Percentiles rank a stretch among this genome's conserved stretches.
phyloP scores from a whole-genome alignment of 2,797 vertebrate species.

The Arrhamphus sclerolepis region DNA sequence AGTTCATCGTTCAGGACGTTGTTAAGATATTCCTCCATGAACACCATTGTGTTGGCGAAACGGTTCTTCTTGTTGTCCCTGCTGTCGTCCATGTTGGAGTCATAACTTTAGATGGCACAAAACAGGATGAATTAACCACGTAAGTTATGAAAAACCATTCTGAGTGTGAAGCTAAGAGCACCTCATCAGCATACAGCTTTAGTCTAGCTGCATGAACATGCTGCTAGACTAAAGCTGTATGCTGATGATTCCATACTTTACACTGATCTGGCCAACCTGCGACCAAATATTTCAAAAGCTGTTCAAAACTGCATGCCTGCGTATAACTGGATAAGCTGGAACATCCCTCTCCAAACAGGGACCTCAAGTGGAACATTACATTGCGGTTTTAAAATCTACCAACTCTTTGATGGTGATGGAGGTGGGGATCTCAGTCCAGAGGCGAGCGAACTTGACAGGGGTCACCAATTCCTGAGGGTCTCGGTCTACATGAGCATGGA shows the following conservation, averaged over 20 bases:
- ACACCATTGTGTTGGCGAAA: slow-evolving; percentile 95
- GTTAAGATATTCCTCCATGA: slow-evolving; percentile 98
- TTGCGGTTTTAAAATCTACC: slow-evolving; percentile 43
- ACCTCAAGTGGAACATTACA: background rate
- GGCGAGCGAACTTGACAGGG: slow-evolving; percentile 93
- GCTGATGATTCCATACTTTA: too few species aligned
- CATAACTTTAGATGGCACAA: slow-evolving; percentile 82
- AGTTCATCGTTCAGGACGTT: slow-evolving; percentile 92
- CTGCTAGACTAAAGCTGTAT: too few species aligned
- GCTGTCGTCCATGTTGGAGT: slow-evolving; percentile 93
- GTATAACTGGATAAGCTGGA: background rate
- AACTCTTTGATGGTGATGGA: slow-evolving; percentile 98
- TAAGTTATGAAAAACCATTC: background rate
- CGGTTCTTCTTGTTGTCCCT: slow-evolving; percentile 98
- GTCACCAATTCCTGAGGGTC: slow-evolving; percentile 97
- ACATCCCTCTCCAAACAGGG: background rate
- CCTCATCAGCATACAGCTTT: too few species aligned
- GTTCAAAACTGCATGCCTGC: too few species aligned
- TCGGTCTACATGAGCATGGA: slow-evolving; percentile 94
- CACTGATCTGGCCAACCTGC: too few species aligned
- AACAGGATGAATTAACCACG: too few species aligned
- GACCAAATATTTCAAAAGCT: too few species aligned
- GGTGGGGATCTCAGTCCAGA: slow-evolving; percentile 96
- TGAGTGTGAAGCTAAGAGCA: background rate
- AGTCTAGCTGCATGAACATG: too few species aligned